A percentile compares a stretch with the other conserved stretches of the same genome.
Conservation (phyloP, 64 coral and sea anemone species). For the Pocillopora damicornis region DNA sequence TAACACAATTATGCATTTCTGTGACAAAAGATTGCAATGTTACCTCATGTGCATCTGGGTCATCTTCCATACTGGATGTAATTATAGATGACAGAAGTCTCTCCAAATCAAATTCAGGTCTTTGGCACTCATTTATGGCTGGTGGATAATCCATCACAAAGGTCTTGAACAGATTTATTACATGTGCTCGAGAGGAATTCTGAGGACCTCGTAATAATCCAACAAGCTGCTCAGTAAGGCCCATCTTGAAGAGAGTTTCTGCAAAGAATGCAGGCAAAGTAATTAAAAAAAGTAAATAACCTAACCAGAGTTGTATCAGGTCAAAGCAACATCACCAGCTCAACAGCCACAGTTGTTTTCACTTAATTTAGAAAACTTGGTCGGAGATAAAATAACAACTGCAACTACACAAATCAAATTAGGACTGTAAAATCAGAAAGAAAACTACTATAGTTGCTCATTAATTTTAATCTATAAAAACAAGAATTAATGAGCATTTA, state of each 20-base stretch:
- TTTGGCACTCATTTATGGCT: slow-evolving; percentile 61
- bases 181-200: slow-evolving; percentile 56
- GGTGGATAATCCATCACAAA: slow-evolving; percentile 45
- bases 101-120: slow-evolving; percentile 53
- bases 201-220: slow-evolving; percentile 47
- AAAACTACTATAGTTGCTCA: too few species aligned
- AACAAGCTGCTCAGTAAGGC: slow-evolving; percentile 71
- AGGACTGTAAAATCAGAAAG: too few species aligned
- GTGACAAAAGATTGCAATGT: too few species aligned
- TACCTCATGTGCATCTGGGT: slow-evolving; percentile 63
- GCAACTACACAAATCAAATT: too few species aligned
- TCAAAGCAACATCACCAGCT: too few species aligned
- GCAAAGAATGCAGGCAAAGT: not conserved
- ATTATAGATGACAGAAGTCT: slow-evolving; percentile 42
- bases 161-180: slow-evolving; percentile 21
- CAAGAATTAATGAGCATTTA: too few species aligned
- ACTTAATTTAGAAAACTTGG: too few species aligned
- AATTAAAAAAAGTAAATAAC: not conserved
- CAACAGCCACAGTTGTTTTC: too few species aligned
- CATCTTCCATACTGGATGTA: slow-evolving; percentile 27
- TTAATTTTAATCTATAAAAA: too few species aligned
- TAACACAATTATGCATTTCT: too few species aligned
- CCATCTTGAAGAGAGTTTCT: slow-evolving; percentile 82
- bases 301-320: too few species aligned
- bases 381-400: too few species aligned